Base-by-base conservation (phyloP, 2,797 vertebrate species). In the Microctenopoma steveboyesi region DNA sequence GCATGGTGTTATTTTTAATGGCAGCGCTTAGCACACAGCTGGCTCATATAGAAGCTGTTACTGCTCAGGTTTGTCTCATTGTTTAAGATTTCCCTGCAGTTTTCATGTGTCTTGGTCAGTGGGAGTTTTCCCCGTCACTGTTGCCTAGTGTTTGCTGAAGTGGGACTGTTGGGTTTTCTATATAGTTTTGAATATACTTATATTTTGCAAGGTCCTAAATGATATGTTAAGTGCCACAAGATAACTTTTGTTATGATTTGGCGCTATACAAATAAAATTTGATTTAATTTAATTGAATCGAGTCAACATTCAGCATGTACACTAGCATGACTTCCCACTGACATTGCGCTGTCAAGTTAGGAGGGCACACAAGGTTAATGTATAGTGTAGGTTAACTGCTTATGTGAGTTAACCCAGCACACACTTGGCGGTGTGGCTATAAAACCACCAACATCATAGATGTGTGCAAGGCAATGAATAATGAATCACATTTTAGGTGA, bases 321-420 rank as follows among this genome's bases (percentile, higher is more conserved):
- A 22, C 8, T 28, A 16, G 4, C 28, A 46, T 51, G 18, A 72
- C 39, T 4, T 61, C 12, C 30, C 33, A 8, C 0, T 58, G 47
- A 62, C 33, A 33, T 13, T 39, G 39, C 27, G 50, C 12, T 0
- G 9, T 33, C 46, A 56, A 33, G 61, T 67, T 22, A 62, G 28
- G 30, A 58, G 10, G 48, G 3, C 28, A 47, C 1, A 18, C 45
- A 15, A 42, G n/a, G 50, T 60, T 60, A 40, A 72, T 15, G 4
- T 64, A 46, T 78, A 48, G 22, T 22, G 22, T 22, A 22, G 22
- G 22, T 22, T 22, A 61, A 51, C 54, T 49, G 22, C 30, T 84
- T 60, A 60, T 69, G 39, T 64, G 51, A 60, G 28, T 57, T 50
- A 72, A 69, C 48, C 64, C 58, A 59, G 47, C 55, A 54, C 28